Percentiles rank a stretch among this genome's conserved stretches.
These are phyloP conservation scores for Acleris sparsana DNA, from an alignment of 2,888 invertebrate species.

Conservation along the genomic window DNA sequence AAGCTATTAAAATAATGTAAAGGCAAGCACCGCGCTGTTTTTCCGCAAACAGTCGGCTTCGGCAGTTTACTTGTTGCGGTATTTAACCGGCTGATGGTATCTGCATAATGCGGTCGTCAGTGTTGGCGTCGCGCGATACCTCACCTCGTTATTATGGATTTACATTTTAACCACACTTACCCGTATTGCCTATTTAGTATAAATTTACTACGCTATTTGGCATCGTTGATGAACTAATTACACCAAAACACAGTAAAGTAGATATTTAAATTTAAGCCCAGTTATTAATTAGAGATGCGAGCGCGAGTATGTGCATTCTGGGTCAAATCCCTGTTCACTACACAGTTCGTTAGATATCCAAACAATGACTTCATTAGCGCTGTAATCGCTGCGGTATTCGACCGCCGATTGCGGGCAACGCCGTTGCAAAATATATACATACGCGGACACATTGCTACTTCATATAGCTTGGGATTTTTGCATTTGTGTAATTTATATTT, in stretches of 20 bases:
- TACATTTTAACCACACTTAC: conserved; percentile 68
- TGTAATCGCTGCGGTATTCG: conserved; percentile 71
- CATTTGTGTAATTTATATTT: conserved; percentile 22
- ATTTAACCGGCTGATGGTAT: conserved; percentile 73
- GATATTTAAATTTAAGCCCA: conserved; percentile 12
- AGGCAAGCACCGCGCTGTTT: conserved; percentile 25
- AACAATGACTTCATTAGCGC: conserved; percentile 81
- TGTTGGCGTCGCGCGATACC: conserved; percentile 61
- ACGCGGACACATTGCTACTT: conserved; percentile 12
- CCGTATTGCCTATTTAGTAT: conserved; percentile 60
- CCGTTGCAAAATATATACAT: conserved; percentile 37
- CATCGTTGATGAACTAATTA: conserved; percentile 35
- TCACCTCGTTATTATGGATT: conserved; percentile 71
- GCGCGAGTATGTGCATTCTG: conserved; percentile 41
- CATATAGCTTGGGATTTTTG: conserved; percentile 19
- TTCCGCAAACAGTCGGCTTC: conserved; percentile 52
- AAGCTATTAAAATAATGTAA: conserved; percentile 30
- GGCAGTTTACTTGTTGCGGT: conserved; percentile 79
- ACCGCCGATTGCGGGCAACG: conserved; percentile 46
- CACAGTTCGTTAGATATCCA: conserved; percentile 76
- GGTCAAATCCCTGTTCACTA: conserved; percentile 52
- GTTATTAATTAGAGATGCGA: conserved; percentile 49
- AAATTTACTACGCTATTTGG: conserved; percentile 55
- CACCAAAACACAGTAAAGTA: not conserved
- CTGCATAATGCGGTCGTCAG: conserved; percentile 77